These are phyloP conservation scores for Syngnathus scovelli DNA, from an alignment of 2,113 vertebrate species.

Conservation along the genomic window DNA sequence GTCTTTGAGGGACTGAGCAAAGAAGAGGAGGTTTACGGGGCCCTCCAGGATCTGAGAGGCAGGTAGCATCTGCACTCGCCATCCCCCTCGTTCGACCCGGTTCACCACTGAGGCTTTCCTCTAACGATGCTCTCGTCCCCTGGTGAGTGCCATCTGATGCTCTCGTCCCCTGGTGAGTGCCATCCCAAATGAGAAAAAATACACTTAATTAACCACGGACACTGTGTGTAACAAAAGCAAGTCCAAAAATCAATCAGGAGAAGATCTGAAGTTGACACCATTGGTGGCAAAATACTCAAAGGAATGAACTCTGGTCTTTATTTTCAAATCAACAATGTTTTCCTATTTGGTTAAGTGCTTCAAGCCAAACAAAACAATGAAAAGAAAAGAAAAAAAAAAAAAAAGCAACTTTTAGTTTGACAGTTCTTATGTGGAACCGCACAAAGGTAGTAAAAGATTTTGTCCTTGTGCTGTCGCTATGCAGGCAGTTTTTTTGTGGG, in stretches of 20 bases:
- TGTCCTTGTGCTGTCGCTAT: constrained; percentile 74
- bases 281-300: constrained; percentile 62
- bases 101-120: constrained; percentile 50
- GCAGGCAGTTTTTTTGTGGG: constrained; percentile 82
- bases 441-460: constrained; percentile 50
- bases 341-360: constrained; percentile 68
- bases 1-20: constrained; percentile 98
- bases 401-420: constrained; percentile 12
- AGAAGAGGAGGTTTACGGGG: constrained; percentile 91
- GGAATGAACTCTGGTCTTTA: constrained; percentile 69
- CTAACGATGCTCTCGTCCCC: constrained; percentile 44
- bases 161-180: constrained; percentile 46
- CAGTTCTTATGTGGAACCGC: constrained; percentile 47
- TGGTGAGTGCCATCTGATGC: constrained; percentile 52
- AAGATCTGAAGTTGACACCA: constrained; percentile 25
- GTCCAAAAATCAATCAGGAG: constrained; percentile 26
- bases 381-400: constrained; percentile 32
- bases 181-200: constrained; percentile 40
- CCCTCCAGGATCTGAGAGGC: constrained; percentile 87
- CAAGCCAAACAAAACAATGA: constrained; percentile 59
- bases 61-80: constrained; percentile 80
- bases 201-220: constrained; percentile 54
- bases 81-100: constrained; percentile 14
- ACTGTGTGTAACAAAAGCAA: constrained; percentile 46
- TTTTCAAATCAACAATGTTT: constrained; percentile 64